phyloP scores from a whole-genome alignment of 2,888 invertebrate genomes.

The Acronicta alni region DNA sequence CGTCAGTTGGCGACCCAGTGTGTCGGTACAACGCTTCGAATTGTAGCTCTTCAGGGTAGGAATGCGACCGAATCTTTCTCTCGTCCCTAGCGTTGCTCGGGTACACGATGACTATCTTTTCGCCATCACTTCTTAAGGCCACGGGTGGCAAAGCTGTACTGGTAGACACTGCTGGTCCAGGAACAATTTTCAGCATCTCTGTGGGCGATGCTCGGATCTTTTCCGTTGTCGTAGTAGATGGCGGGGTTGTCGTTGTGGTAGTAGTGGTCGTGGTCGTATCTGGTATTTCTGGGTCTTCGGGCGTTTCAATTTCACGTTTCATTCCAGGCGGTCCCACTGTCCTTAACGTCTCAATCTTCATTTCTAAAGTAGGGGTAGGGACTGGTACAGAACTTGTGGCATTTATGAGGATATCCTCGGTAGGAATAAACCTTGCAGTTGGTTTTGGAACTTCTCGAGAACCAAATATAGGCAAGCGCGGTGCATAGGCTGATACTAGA shows the following conservation, averaged over 20 bases:
- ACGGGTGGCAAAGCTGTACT: slow-evolving; percentile 84
- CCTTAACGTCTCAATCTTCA: slow-evolving; percentile 84
- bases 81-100: slow-evolving; percentile 86
- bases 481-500: slow-evolving; percentile 94
- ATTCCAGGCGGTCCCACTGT: slow-evolving; percentile 83
- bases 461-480: slow-evolving; percentile 91
- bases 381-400: slow-evolving; percentile 76
- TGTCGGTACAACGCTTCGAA: slow-evolving; percentile 85
- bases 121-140: slow-evolving; percentile 79
- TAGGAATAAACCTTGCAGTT: slow-evolving; percentile 91
- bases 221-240: slow-evolving; percentile 70
- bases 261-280: slow-evolving; percentile 69
- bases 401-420: slow-evolving; percentile 73
- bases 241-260: slow-evolving; percentile 63
- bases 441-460: slow-evolving; percentile 82
- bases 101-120: slow-evolving; percentile 86
- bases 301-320: slow-evolving; percentile 77
- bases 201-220: slow-evolving; percentile 74
- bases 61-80: slow-evolving; percentile 84
- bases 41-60: slow-evolving; percentile 85
- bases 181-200: slow-evolving; percentile 79
- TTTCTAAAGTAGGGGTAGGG: slow-evolving; percentile 85
- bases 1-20: slow-evolving; percentile 73
- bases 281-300: slow-evolving; percentile 81
- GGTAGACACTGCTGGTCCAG: slow-evolving; percentile 74